These are phyloP conservation scores for Hemithea aestivaria DNA, from an alignment of 2,888 invertebrate species.

Conservation along the genomic window DNA sequence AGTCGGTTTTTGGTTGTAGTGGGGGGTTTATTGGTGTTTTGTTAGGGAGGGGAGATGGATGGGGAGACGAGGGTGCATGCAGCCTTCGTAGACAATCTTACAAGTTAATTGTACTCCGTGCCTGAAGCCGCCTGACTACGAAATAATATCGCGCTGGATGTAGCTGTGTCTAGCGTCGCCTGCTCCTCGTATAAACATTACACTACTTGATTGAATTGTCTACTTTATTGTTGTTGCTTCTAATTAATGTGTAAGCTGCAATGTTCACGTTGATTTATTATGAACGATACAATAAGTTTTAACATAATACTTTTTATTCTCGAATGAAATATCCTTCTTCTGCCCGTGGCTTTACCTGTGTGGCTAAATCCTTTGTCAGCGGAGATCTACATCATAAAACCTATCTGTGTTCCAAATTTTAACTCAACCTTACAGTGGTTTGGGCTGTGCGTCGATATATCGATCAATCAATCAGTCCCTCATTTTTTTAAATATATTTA, in stretches of 20 bases:
- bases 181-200: conserved; percentile 29
- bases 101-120: conserved; percentile 80
- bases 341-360: no score
- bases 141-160: conserved; percentile 68
- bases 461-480: no score
- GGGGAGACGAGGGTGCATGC: conserved; percentile 71
- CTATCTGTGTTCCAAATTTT: no score
- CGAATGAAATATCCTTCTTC: no score
- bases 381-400: no score
- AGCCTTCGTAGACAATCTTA: conserved; percentile 79
- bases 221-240: background rate
- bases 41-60: conserved; percentile 75
- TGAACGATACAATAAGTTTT: no score
- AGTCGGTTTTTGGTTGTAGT: conserved; percentile 37
- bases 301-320: no score
- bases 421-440: no score
- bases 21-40: conserved; percentile 76
- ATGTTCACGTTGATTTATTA: background rate
- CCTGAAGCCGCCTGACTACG: conserved; percentile 70
- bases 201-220: conserved; percentile 7
- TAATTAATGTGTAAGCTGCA: conserved; percentile 6
- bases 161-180: conserved; percentile 31
- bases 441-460: no score
- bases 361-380: no score
- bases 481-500: no score